These are phyloP conservation scores for Megastigmus dorsalis DNA, from an alignment of 2,888 invertebrate species.

Conservation along the genomic window DNA sequence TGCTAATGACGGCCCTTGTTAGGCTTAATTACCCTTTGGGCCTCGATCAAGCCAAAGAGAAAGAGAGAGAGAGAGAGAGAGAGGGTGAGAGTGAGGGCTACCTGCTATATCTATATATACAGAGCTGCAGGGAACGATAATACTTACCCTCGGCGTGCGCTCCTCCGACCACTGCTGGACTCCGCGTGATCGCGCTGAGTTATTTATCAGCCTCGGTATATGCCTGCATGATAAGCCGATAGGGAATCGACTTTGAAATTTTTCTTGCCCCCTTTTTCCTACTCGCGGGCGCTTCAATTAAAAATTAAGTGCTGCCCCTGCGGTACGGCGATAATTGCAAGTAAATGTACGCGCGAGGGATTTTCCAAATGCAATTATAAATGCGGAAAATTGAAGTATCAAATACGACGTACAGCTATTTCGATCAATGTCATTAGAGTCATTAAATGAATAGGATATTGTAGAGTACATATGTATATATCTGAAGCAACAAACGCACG, in stretches of 20 bases:
- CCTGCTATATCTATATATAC: too few relatives aligned
- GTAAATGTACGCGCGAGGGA: too few relatives aligned
- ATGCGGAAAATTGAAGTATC: too few relatives aligned
- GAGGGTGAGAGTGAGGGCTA: neutral
- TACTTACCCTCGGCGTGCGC: slow-evolving; percentile 11
- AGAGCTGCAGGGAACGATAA: slow-evolving; percentile 26
- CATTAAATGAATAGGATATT: too few relatives aligned
- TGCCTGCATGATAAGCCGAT: slow-evolving; percentile 18
- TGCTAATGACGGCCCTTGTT: slow-evolving; percentile 64
- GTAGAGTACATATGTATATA: too few relatives aligned
- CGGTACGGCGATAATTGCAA: too few relatives aligned
- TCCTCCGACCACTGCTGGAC: neutral
- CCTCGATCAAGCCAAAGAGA: slow-evolving; percentile 56
- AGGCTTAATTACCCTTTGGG: slow-evolving; percentile 62
- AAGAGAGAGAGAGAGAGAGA: neutral
- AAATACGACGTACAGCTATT: too few relatives aligned
- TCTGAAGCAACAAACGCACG: too few relatives aligned
- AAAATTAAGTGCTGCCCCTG: neutral
- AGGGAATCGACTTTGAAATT: slow-evolving; percentile 25
- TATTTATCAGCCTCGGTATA: slow-evolving; percentile 25
- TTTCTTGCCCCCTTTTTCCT: neutral
- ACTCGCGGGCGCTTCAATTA: neutral
- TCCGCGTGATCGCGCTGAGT: neutral
- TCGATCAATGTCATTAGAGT: too few relatives aligned
- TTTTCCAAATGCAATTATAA: too few relatives aligned